A percentile compares a stretch with the other conserved stretches of the same genome.
phyloP scores from a whole-genome alignment of 2,113 vertebrate genomes.

The Paracyprichromis sp. region DNA sequence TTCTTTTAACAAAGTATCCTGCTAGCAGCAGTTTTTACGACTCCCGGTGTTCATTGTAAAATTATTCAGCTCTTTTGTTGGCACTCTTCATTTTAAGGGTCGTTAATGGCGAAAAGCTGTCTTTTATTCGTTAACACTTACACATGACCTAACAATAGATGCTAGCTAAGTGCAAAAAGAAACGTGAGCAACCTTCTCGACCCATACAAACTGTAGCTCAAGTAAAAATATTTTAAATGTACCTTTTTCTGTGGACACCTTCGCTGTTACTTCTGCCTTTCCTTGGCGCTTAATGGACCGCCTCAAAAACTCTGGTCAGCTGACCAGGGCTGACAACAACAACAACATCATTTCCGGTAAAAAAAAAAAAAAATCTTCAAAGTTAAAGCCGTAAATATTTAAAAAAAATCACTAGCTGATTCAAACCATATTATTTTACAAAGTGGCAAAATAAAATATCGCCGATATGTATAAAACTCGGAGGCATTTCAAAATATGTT shows the following conservation, averaged over 20 bases:
- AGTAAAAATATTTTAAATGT: background rate
- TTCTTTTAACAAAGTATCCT: background rate
- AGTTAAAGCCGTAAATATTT: background rate
- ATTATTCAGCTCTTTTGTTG: background rate
- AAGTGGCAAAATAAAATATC: background rate
- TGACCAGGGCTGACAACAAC: background rate
- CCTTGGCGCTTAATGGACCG: background rate
- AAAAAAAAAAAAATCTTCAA: background rate
- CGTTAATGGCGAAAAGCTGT: background rate
- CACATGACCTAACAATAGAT: background rate
- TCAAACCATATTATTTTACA: background rate
- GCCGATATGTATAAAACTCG: background rate
- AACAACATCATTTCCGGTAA: background rate
- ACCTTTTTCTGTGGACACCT: background rate
- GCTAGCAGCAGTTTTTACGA: background rate
- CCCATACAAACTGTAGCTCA: background rate
- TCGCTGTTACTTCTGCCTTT: background rate
- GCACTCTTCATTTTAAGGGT: rapidly evolving
- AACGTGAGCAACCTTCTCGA: background rate
- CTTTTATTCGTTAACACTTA: background rate
- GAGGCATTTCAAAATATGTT: background rate
- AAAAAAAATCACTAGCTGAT: background rate
- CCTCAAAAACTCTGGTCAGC: constrained; percentile 1
- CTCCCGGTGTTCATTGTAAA: background rate
- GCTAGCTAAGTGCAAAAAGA: background rate